Conservation (phyloP, 2,888 invertebrate species). For the Clistopyga incitator region DNA sequence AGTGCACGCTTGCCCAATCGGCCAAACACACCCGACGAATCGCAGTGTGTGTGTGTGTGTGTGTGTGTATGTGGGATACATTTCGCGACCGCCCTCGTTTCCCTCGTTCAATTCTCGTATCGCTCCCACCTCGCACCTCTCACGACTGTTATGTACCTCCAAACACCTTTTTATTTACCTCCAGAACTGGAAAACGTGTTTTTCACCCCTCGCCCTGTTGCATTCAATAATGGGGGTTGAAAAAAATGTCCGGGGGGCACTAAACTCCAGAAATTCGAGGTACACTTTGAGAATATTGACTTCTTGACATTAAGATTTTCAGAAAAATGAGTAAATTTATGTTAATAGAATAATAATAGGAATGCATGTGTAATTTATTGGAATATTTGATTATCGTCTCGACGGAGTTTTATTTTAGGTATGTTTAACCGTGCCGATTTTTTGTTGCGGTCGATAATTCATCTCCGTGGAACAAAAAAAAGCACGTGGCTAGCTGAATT, state of each 20-base stretch:
- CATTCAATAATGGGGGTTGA: too few relatives aligned
- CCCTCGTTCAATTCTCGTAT: too few relatives aligned
- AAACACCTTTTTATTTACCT: conserved; percentile 12
- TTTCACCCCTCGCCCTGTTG: neutral
- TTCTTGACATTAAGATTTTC: too few relatives aligned
- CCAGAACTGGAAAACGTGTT: neutral
- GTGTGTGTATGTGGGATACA: conserved; percentile 69
- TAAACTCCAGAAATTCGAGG: too few relatives aligned
- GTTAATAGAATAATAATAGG: too few relatives aligned
- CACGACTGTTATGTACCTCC: neutral
- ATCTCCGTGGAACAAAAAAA: neutral
- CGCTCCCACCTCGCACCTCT: conserved; percentile 26
- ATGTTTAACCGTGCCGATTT: too few relatives aligned
- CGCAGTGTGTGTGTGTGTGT: conserved; percentile 46
- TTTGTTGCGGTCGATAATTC: neutral
- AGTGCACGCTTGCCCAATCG: conserved; percentile 63
- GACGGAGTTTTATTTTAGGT: too few relatives aligned
- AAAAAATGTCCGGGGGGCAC: too few relatives aligned
- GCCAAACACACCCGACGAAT: conserved; percentile 51
- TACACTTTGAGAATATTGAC: too few relatives aligned
- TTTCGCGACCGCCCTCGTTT: conserved; percentile 72
- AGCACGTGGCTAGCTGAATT: neutral
- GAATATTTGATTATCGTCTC: too few relatives aligned
- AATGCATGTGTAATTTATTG: too few relatives aligned
- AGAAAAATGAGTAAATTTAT: too few relatives aligned